Conservation (phyloP, 2,888 invertebrate species). For the Baccha elongata region DNA sequence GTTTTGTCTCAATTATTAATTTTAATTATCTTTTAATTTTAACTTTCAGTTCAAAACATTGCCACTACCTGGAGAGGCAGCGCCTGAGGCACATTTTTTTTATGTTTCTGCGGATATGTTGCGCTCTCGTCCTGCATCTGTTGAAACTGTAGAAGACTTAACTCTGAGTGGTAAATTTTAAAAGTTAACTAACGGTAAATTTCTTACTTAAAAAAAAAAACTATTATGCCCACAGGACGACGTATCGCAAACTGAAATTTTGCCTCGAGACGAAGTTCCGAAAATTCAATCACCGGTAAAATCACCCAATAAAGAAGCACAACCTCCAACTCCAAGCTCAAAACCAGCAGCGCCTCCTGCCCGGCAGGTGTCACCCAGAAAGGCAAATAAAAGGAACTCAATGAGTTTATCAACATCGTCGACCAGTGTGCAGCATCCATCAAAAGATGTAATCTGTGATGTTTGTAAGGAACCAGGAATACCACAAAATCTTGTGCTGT, state of each 20-base stretch:
- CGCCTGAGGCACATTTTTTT: conserved; percentile 91
- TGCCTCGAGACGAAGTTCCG: conserved; percentile 41
- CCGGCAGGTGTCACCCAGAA: conserved; percentile 47
- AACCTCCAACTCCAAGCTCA: conserved; percentile 71
- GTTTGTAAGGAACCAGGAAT: conserved; percentile 78
- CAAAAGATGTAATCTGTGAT: conserved; percentile 74
- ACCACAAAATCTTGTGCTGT: conserved; percentile 78
- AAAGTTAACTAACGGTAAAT: too few species aligned
- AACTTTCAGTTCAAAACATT: conserved; percentile 79
- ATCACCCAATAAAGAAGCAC: conserved; percentile 66
- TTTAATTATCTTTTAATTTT: too few species aligned
- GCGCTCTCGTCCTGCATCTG: conserved; percentile 81
- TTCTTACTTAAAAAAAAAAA: too few species aligned
- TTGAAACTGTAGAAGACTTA: conserved; percentile 81
- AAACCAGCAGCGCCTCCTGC: conserved; percentile 27
- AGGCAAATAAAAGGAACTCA: conserved; percentile 55
- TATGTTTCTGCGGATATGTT: conserved; percentile 87
- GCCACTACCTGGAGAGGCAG: conserved; percentile 84
- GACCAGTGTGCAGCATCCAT: conserved; percentile 49
- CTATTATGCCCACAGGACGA: conserved; percentile 41
- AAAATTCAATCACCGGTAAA: conserved; percentile 41
- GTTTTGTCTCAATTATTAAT: too few species aligned
- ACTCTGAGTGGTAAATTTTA: conserved; percentile 56
- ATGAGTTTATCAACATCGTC: conserved; percentile 43
- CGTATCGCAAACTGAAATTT: conserved; percentile 48